A percentile compares a stretch with the other conserved stretches of the same genome.
phyloP scores from a whole-genome alignment of 2,888 invertebrate genomes.

The Rhimphoctona megacephalus region DNA sequence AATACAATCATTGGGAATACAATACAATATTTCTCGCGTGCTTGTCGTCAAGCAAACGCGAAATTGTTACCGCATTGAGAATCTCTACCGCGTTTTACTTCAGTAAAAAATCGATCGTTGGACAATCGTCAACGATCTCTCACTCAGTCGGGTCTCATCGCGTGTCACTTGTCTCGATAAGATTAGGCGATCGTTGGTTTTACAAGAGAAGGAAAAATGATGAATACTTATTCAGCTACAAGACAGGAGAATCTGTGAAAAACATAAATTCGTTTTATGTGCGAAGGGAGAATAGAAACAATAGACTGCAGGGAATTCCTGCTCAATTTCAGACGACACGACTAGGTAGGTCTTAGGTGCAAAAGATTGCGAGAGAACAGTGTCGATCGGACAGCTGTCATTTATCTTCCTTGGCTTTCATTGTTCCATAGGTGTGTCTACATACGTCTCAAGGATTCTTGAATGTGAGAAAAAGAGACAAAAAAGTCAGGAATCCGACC shows the following conservation, averaged over 20 bases:
- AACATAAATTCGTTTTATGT: conserved; percentile 10
- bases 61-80: too few species aligned
- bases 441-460: neutral
- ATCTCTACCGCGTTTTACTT: too few species aligned
- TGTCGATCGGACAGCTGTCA: neutral
- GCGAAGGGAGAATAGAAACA: conserved; percentile 2
- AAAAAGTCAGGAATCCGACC: conserved; percentile 16
- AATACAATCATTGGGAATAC: too few species aligned
- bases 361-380: conserved; percentile 39
- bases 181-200: too few species aligned
- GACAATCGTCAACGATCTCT: too few species aligned
- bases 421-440: neutral
- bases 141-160: too few species aligned
- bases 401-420: neutral
- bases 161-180: too few species aligned
- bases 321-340: conserved; percentile 55
- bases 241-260: conserved; percentile 8
- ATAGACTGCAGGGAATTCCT: conserved; percentile 4
- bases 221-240: neutral
- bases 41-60: too few species aligned
- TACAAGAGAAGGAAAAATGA: neutral
- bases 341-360: conserved; percentile 8
- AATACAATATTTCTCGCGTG: too few species aligned
- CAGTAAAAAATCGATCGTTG: too few species aligned
- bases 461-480: conserved; percentile 12